Evolutionary conservation across 2,113 vertebrate species (phyloP).

Genomic region (Coturnix japonica): DNA sequence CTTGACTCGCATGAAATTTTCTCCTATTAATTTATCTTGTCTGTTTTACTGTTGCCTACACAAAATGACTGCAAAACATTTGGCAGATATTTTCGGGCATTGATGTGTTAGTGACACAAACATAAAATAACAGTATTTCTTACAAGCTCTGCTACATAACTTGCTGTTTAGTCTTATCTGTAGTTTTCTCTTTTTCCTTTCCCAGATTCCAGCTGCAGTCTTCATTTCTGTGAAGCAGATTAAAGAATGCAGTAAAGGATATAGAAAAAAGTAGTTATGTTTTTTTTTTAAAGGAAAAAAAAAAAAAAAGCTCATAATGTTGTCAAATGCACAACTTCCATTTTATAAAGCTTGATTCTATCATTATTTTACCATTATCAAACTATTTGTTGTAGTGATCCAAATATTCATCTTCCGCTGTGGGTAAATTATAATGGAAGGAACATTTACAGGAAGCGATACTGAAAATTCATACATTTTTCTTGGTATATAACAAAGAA

Average conservation of each 20-base stretch:
- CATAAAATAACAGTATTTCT: not conserved
- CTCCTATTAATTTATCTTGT: conserved; percentile 76
- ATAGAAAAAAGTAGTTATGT: no score
- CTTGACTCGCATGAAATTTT: conserved; percentile 72
- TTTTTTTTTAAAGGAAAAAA: not conserved
- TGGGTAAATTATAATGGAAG: not conserved
- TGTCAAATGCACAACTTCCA: not conserved
- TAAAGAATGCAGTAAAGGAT: not conserved
- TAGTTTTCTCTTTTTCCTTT: not conserved
- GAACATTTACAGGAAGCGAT: not conserved
- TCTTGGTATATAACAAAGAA: not conserved
- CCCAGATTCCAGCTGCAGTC: not conserved
- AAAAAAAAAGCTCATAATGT: not conserved
- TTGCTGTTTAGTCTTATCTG: not conserved
- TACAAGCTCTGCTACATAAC: not conserved
- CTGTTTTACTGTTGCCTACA: conserved; percentile 41
- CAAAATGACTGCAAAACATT: conserved; percentile 62
- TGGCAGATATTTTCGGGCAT: conserved; percentile 44
- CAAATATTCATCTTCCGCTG: not conserved
- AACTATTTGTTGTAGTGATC: not conserved
- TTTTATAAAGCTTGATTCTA: not conserved
- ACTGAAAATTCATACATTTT: not conserved
- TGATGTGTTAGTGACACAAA: conserved; percentile 33
- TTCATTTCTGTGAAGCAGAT: not conserved
- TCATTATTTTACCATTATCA: not conserved